Base-by-base conservation (phyloP, 2,113 vertebrate species). In the Sinosuthora webbiana region DNA sequence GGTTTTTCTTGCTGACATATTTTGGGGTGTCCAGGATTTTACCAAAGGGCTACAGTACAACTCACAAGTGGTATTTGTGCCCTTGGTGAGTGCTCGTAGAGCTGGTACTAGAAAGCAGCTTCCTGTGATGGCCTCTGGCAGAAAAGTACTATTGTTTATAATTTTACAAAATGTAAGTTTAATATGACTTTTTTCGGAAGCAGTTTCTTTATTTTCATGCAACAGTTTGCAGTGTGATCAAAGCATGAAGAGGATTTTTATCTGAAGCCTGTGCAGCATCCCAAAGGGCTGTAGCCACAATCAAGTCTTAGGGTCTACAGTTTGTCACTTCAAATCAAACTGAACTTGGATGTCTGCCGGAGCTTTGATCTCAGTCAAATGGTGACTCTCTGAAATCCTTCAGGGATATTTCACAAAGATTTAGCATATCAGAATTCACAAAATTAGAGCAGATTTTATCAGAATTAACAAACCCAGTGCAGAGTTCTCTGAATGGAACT, bases 361-460 rank as follows among this genome's bases (percentile, higher is more conserved):
- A 75, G 73, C 89, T 95, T 91, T 95, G 76, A 89, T 96, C 93
- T 90, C 49, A 63, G 55, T 42, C 76, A 74, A 83, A 52, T 11
- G 35, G 52, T 70, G 42, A 33, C 16, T 74, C 91, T 89, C 65
- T 56, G 64, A 83, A 91, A 60, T 60, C 68, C 49, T 74, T 90
- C 60, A 70, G 76, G 76, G 83, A 37, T 63, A 56, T 78, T 94
- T 92, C 3, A 9, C 4, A 2, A 78, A 81, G 89, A 95, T 92
- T 92, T 77, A 81, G 39, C 27, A 4, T 67, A 92, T 78, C 77
- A 52, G 35, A 81, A 94, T 87, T 81, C 69, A 90, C 23, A 89
- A 68, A 92, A 96, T 81, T 57, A 78, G 47, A 77, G 56, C 42
- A 86, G 89, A 93, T 92, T 93, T 96, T 93, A 94, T 94, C 83